phyloP scores from a whole-genome alignment of 2,113 vertebrate species.

The Actinemys pallida region DNA sequence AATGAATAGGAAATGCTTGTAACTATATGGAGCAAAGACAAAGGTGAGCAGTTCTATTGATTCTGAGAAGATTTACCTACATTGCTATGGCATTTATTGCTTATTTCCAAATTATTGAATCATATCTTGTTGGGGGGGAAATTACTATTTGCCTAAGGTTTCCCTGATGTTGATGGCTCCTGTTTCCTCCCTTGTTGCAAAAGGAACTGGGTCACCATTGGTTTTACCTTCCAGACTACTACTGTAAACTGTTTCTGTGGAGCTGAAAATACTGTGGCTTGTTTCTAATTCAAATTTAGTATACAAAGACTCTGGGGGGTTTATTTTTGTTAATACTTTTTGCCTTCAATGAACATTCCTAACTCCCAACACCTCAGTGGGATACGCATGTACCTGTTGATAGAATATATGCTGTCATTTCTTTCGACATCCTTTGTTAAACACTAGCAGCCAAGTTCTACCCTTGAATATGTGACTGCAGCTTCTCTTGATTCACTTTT shows the following conservation, averaged over 20 bases:
- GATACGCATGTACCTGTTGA: neutral
- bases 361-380: conserved; percentile 19
- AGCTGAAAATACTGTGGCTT: conserved; percentile 1
- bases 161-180: neutral
- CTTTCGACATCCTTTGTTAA: neutral
- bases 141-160: neutral
- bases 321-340: neutral
- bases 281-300: conserved; percentile 43
- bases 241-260: conserved; percentile 26
- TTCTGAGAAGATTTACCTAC: conserved; percentile 59
- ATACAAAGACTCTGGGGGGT: conserved; percentile 21
- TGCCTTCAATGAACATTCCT: conserved; percentile 48
- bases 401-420: neutral
- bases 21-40: conserved; percentile 57
- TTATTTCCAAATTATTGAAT: conserved; percentile 65
- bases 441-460: neutral
- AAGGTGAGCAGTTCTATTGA: conserved; percentile 19
- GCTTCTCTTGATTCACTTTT: neutral
- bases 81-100: conserved; percentile 19
- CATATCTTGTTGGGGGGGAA: neutral
- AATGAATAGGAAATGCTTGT: conserved; percentile 73
- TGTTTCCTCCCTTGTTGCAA: neutral
- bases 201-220: conserved; percentile 25
- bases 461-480: neutral
- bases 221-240: conserved; percentile 34